A percentile compares a stretch with the other conserved stretches of the same genome.
phyloP scores from a whole-genome alignment of 2,113 vertebrate genomes.

The Pardalotus punctatus region DNA sequence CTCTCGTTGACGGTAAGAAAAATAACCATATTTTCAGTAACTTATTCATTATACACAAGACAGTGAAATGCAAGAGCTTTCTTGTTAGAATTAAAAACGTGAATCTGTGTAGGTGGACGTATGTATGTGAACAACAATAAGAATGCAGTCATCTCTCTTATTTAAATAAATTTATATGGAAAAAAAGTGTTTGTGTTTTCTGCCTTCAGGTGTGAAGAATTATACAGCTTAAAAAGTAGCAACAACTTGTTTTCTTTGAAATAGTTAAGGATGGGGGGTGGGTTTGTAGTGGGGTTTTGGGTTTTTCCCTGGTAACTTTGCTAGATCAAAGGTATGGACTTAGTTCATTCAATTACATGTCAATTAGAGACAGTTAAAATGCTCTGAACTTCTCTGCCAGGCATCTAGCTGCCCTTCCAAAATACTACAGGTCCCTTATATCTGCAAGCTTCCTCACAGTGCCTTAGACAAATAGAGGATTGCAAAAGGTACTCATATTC shows the following conservation, averaged over 20 bases:
- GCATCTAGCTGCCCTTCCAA: neutral
- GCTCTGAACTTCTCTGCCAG: neutral
- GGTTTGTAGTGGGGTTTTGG: neutral
- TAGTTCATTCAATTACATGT: neutral
- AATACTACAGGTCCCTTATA: neutral
- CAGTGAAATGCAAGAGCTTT: neutral
- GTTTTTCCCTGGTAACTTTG: neutral
- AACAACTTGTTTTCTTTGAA: neutral
- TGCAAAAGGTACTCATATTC: neutral
- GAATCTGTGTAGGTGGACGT: neutral
- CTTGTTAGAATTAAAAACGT: neutral
- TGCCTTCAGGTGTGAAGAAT: neutral
- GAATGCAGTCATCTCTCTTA: neutral
- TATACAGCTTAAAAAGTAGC: neutral
- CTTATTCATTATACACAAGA: neutral
- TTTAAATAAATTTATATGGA: neutral
- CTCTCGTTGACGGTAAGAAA: neutral
- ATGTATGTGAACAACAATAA: neutral
- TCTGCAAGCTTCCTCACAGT: neutral
- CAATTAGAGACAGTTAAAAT: neutral
- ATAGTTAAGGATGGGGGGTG: accelerated
- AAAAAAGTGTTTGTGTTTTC: neutral
- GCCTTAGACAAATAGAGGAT: neutral
- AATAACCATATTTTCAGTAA: neutral
- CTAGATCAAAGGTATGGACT: neutral